Percentiles rank a stretch among this genome's conserved stretches.
Evolutionary conservation across 2,888 invertebrate genomes (phyloP).

Genomic region (Dendrolimus houi): DNA sequence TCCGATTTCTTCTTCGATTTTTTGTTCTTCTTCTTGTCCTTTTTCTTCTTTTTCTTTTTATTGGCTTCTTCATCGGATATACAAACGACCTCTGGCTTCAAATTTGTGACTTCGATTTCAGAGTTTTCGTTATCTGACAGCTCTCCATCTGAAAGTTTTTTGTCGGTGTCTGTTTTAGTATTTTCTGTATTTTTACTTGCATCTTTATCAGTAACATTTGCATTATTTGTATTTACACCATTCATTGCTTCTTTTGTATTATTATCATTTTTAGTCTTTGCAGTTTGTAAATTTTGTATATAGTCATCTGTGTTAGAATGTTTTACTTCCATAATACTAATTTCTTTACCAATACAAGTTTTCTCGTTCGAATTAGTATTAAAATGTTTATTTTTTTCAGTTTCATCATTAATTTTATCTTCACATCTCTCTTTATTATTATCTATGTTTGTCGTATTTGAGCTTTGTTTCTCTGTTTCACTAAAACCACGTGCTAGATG

Average conservation of each 20-base stretch:
- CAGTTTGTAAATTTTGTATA: background rate
- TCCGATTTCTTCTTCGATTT: conserved; percentile 48
- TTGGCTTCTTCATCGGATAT: conserved; percentile 62
- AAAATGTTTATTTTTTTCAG: too few species aligned
- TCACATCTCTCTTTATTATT: too few species aligned
- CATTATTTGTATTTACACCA: conserved; percentile 1
- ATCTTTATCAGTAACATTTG: conserved; percentile 2
- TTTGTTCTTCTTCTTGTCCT: conserved; percentile 57
- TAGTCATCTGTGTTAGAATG: background rate
- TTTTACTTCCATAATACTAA: background rate
- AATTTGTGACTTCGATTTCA: conserved; percentile 45
- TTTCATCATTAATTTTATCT: too few species aligned
- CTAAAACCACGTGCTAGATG: too few species aligned
- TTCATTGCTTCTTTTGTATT: background rate
- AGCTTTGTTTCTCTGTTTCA: too few species aligned
- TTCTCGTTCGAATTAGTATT: too few species aligned
- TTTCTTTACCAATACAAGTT: too few species aligned
- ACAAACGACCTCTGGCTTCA: conserved; percentile 66
- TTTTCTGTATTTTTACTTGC: conserved; percentile 7
- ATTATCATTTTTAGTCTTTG: background rate
- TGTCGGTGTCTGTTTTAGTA: conserved; percentile 16
- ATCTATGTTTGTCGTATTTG: too few species aligned
- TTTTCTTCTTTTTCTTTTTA: conserved; percentile 29
- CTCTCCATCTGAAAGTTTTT: conserved; percentile 51
- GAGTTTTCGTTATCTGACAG: conserved; percentile 46